Conservation (phyloP, 2,113 vertebrate species). For the Hoplias malabaricus region DNA sequence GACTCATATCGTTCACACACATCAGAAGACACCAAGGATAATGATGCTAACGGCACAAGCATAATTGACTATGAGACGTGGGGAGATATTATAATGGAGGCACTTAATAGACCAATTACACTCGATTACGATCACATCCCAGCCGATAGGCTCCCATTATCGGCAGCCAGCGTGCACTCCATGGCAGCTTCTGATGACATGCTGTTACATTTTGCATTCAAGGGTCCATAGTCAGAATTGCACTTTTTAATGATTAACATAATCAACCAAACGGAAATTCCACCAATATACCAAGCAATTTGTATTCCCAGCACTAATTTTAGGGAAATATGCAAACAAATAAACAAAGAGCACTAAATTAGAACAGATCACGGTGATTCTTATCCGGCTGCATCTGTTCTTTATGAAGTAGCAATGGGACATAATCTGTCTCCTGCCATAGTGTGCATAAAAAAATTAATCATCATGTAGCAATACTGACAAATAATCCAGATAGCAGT, state of each 20-base stretch:
- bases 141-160: constrained; percentile 44
- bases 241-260: constrained; percentile 33
- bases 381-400: constrained; percentile 15
- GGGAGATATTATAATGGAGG: constrained; percentile 39
- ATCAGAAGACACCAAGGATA: constrained; percentile 12
- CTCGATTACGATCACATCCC: constrained; percentile 41
- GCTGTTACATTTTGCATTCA: constrained; percentile 30
- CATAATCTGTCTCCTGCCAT: not conserved
- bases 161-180: not conserved
- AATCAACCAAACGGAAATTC: constrained; percentile 13
- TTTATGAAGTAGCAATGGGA: not conserved
- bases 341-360: not conserved
- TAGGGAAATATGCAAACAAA: constrained; percentile 26
- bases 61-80: constrained; percentile 46
- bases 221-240: constrained; percentile 19
- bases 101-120: constrained; percentile 55
- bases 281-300: not conserved
- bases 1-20: not conserved
- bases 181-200: constrained; percentile 31
- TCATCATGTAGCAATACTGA: not conserved
- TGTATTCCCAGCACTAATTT: constrained; percentile 20
- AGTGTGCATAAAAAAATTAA: not conserved
- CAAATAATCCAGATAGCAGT: not conserved
- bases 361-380: not conserved
- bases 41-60: constrained; percentile 29